A percentile compares a stretch with the other conserved stretches of the same genome.
phyloP scores from a whole-genome alignment of 2,888 invertebrate species.

The Spisula subtruncata region DNA sequence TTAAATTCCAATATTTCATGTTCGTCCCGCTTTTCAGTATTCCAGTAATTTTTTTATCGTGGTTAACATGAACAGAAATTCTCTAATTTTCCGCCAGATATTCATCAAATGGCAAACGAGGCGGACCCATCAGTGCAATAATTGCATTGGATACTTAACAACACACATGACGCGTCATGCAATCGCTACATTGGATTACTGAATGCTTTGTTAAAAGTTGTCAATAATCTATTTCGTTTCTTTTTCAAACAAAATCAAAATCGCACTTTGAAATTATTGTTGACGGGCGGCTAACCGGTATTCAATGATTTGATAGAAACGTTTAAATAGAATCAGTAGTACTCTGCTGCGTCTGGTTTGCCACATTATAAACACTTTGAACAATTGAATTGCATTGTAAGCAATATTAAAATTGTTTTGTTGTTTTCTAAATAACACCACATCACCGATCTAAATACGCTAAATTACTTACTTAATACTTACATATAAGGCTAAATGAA shows the following conservation, averaged over 20 bases:
- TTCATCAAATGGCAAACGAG: constrained; percentile 16
- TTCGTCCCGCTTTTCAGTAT: neutral
- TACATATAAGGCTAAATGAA: too few relatives aligned
- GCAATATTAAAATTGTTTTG: neutral
- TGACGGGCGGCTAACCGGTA: neutral
- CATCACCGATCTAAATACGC: neutral
- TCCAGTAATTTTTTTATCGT: neutral
- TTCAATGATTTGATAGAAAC: neutral
- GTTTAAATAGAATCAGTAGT: neutral
- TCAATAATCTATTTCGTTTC: neutral
- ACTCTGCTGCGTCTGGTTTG: neutral
- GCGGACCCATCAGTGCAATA: neutral
- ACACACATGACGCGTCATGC: neutral
- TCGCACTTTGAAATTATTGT: neutral
- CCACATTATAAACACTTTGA: neutral
- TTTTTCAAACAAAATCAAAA: constrained; percentile 2
- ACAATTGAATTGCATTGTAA: neutral
- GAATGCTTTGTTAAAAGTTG: constrained; percentile 5
- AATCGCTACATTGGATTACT: neutral
- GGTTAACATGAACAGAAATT: neutral
- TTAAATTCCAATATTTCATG: neutral
- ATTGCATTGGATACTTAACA: neutral
- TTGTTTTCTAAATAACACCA: neutral
- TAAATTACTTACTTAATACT: too few relatives aligned
- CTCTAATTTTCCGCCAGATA: constrained; percentile 3